A percentile compares a stretch with the other conserved stretches of the same genome.
Evolutionary conservation across 2,113 vertebrate genomes (phyloP).

Genomic region (Callipepla californica): DNA sequence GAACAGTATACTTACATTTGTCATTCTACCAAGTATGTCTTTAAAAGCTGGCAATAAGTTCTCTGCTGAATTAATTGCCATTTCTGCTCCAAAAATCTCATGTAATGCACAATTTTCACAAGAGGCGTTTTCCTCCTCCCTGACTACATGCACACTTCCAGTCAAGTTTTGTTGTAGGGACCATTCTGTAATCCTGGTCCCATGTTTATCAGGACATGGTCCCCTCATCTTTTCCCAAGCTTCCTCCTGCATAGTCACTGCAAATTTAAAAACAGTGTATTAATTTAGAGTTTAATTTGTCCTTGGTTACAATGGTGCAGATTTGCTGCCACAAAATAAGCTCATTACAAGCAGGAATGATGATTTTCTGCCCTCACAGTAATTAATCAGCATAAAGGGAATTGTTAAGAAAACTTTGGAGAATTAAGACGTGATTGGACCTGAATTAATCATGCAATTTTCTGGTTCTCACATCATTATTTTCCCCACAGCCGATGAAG

Average conservation of each 20-base stretch:
- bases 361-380: background rate
- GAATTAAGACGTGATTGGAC: background rate
- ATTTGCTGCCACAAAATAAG: background rate
- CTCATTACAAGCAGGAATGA: background rate
- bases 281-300: background rate
- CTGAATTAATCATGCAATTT: background rate
- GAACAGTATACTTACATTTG: slow-evolving; percentile 67
- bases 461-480: background rate
- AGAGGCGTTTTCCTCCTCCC: slow-evolving; percentile 37
- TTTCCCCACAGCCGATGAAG: background rate
- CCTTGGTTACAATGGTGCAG: background rate
- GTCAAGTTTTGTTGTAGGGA: background rate
- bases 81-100: slow-evolving; percentile 79
- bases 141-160: slow-evolving; percentile 18
- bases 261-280: slow-evolving; percentile 39
- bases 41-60: slow-evolving; percentile 82
- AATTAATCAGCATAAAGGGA: background rate
- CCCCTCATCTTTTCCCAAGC: background rate
- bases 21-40: slow-evolving; percentile 75
- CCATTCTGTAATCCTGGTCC: slow-evolving; percentile 6
- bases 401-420: background rate
- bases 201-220: background rate
- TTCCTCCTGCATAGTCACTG: background rate
- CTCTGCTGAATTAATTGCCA: slow-evolving; percentile 76
- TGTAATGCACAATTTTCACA: slow-evolving; percentile 58